Conservation (phyloP, 2,888 invertebrate genomes). For the Agonopterix arenella region DNA sequence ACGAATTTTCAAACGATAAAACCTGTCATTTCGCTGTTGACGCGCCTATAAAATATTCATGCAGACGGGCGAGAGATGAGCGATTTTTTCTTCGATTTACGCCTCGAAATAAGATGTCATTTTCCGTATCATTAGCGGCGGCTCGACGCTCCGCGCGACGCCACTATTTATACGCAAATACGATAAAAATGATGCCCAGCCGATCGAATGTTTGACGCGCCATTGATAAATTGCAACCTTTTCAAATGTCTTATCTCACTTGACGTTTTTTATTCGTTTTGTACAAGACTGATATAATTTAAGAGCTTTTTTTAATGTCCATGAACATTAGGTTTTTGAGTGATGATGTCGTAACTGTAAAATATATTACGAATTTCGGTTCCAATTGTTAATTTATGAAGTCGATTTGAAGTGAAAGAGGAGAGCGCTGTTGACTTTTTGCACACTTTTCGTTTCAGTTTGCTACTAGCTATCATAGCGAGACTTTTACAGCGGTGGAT, state of each 20-base stretch:
- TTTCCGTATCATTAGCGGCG: constrained; percentile 77
- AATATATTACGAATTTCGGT: background rate
- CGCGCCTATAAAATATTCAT: constrained; percentile 77
- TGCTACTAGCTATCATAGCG: background rate
- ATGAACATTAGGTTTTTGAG: constrained; percentile 16
- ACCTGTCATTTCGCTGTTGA: constrained; percentile 77
- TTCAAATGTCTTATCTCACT: constrained; percentile 54
- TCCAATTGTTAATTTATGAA: background rate
- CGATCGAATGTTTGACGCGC: constrained; percentile 73
- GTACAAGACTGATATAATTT: constrained; percentile 26
- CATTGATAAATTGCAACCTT: constrained; percentile 73
- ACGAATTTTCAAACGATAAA: constrained; percentile 76
- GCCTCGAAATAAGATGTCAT: constrained; percentile 77
- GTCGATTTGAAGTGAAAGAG: background rate
- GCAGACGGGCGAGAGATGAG: constrained; percentile 71
- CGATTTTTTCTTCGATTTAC: constrained; percentile 76
- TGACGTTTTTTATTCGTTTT: constrained; percentile 40
- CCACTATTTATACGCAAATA: constrained; percentile 77
- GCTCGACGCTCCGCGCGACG: constrained; percentile 56
- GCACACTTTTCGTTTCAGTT: no score
- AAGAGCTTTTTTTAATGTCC: background rate
- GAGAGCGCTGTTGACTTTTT: background rate
- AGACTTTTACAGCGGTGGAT: constrained; percentile 3
- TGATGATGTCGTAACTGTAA: constrained; percentile 22
- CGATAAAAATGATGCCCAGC: constrained; percentile 73